Evolutionary conservation across 1,140 invertebrate genomes (phyloP), one percentile per base, ranked within the genome.

Genomic region (Lordiphosa clarofinis): DNA sequence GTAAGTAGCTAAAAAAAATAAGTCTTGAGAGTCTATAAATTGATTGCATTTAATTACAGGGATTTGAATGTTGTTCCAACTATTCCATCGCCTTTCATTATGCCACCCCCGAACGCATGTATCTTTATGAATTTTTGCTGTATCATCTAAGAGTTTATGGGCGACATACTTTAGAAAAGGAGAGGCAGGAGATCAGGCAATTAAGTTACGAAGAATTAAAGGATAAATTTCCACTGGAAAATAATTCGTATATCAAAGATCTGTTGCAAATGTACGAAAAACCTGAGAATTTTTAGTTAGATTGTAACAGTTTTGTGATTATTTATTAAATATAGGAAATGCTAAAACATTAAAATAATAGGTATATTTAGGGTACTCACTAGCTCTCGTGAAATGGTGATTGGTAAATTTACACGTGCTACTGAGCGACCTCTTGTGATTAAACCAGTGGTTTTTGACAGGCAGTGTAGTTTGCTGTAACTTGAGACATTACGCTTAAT

Each of bases 31-130:
- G 3, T 0, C n/a, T 35, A 37, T 9, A 28, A 35, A 10, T 21
- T 42, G 12, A 0, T 0, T 13, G 11, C 56, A 6, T 2, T n/a
- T 1, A 6, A 10, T 21, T 42, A 10, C 21, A 82, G 76, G 76
- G 76, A 7, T 10, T 56, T 3, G 33, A 37, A 8, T 82, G 76
- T 53, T 82, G 75, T 5, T 82, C 76, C 11, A 75, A 82, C 10
- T 73, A 75, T 35, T 81, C 76, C 0, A 66, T 75, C 11, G 75
- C 76, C 0, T 82, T 82, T 42, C 76, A 82, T 44, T 82, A 82
- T 38, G 63, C 72, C 3, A 72, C 40, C 0, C 72, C 68, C 24
- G 72, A 75, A 4, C 72, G 61, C 2, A 82, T 82, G 76, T 63
- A 75, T 15, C 46, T 82, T 1, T 82, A 71, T 61, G 76, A 82